A percentile compares a stretch with the other conserved stretches of the same genome.
phyloP scores from a whole-genome alignment of 1,140 invertebrate species.

The Pararge aegeria region DNA sequence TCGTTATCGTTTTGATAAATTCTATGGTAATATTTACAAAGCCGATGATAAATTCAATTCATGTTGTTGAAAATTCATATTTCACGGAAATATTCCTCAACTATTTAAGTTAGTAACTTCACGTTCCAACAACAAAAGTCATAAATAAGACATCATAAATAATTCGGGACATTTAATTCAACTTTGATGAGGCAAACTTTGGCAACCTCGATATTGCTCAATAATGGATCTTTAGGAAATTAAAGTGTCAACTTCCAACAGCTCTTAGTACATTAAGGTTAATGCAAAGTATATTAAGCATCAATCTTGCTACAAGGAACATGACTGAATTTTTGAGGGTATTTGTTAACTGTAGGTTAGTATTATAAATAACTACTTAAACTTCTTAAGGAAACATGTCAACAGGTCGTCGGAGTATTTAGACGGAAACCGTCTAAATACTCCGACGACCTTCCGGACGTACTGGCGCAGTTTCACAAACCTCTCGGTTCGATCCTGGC shows the following conservation, averaged over 20 bases:
- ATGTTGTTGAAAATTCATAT: neutral
- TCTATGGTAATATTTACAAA: no score
- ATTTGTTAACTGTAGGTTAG: no score
- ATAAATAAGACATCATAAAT: constrained; percentile 3
- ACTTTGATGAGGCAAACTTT: constrained; percentile 18
- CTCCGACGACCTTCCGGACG: no score
- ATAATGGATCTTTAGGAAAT: constrained; percentile 1
- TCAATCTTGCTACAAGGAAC: neutral
- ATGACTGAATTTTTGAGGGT: no score
- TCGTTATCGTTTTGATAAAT: no score
- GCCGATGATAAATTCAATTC: neutral
- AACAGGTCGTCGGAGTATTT: no score
- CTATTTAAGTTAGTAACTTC: neutral
- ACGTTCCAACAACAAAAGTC: constrained; percentile 1
- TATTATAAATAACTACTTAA: no score
- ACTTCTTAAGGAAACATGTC: no score
- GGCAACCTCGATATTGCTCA: constrained; percentile 6
- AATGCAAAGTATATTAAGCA: neutral
- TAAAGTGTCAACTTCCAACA: neutral
- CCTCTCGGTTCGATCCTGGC: no score
- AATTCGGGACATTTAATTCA: constrained; percentile 14
- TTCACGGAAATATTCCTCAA: neutral
- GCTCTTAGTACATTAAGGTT: neutral
- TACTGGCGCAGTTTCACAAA: no score
- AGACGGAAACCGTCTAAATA: no score